Base-by-base conservation (phyloP, 2,113 vertebrate species). In the Spea multiplicata region DNA sequence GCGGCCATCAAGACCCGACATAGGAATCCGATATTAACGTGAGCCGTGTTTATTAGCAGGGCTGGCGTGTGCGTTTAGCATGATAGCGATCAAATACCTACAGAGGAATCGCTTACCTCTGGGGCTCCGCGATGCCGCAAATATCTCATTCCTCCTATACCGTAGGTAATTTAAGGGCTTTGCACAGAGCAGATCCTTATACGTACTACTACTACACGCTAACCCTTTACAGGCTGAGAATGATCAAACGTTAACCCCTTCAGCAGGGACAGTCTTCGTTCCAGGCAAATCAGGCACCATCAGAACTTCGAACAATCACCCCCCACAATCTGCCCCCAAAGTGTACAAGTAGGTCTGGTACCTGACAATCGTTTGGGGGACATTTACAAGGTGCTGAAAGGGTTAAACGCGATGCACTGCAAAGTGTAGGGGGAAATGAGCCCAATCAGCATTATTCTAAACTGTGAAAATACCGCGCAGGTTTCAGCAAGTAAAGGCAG, bases 141-240 rank as follows among this genome's bases (percentile, higher is more conserved):
- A 76, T 67, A 76, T 55, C 62, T 75, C 8, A 75, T 75, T 50
- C 17, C 47, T 48, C 55, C 14, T 57, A 57, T 8, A 9, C 14
- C 74, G 17, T 44, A n/a, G 74, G 74, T 76, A 53, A 76, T 76
- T 46, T 55, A 17, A 76, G 74, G 74, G 67, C 74, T 75, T 66
- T 49, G 61, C 72, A 4, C 47, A 64, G 46, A 74, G 73, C 73
- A 16, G 46, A 13, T 45, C 61, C 61, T 74, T 59, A 65, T 49
- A 30, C 30, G 30, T 46, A 30, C 46, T 49, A 5, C 10, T 14
- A 72, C 16, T 5, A 55, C 55, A 10, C 3, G 73, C 14, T 17
- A 74, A 74, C 16, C 4, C n/a, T 47, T 48, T 16, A 47, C 4
- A 1, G 44, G 17, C 13, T n/a, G 47, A 5, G 13, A 10, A 59